Base-by-base conservation (phyloP, 92 coral and sea anemone species). In the Isaurus tuberculatus region DNA sequence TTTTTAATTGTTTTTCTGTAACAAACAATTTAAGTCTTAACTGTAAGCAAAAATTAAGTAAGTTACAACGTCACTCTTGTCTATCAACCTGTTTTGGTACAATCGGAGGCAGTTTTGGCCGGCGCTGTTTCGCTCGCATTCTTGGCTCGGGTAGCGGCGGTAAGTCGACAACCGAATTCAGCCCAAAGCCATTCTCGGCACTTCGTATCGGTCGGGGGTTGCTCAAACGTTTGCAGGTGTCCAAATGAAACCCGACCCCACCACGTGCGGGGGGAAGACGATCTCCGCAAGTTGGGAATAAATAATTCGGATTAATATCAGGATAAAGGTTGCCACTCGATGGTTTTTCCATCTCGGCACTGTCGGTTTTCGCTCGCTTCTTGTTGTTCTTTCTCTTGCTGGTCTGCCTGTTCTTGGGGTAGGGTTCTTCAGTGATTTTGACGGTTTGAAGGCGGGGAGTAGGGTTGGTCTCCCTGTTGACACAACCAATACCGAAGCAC, bases 381-480 rank as follows among this genome's bases (percentile, higher is more conserved):
- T 77, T 77, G 49, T 65, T 77, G 34, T 32, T 77, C 70, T 37
- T 77, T 16, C 82, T 57, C 82, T 77, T 77, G 9, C 17, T 77
- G 82, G 82, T 60, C 25, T 33, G 69, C 82, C 70, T 77, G 37
- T 77, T 69, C 6, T 63, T 60, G 53, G 70, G 68, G 49, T 75
- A 77, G 23, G 82, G 26, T 29, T 77, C 82, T 8, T 77, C 82
- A 22, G 33, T 34, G 34, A 77, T 77, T 33, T 70, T 77, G 6
- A 77, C 82, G 19, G 33, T 36, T 51, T 60, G 82, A 9, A 77
- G 67, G 0, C 70, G 46, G 0, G 82, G 82, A 31, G 82, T 63
- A 1, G 82, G 82, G 20, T 77, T 77, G 70, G 82, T 77, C 82
- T 77, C 82, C 82, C 82, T 77, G 53, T 77, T 77, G 0, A 77